Base-by-base conservation (phyloP, 2,797 vertebrate genomes). In the Hoplostethus mediterraneus region DNA sequence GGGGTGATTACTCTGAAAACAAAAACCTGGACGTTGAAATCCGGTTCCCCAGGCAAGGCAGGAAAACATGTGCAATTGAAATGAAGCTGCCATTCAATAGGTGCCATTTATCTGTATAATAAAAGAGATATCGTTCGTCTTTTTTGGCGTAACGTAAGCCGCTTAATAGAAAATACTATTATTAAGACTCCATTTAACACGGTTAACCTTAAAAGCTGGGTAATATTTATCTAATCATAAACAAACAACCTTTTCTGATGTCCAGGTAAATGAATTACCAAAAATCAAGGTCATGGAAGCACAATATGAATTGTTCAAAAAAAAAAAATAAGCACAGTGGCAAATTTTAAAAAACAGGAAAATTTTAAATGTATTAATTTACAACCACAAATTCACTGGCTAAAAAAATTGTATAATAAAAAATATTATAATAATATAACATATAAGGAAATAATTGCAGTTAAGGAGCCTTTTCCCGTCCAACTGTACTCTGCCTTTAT, bases 1-100 rank as follows among this genome's bases (percentile, higher is more conserved):
- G 82, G 79, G 86, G 89, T 76, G 88, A 90, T 90, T 90, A 89
- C 82, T 87, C 71, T 90, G 90, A 87, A 93, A 91, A 89, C 88
- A 90, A 90, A 92, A 91, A 87, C 88, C 83, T 80, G 82, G 63
- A 85, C 87, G 73, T 78, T 80, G 79, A 87, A 87, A 81, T 77
- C 71, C 61, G 84, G 75, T 71, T 81, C 75, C 71, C 73, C 4
- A 1, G 75, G 38, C 63, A 52, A 71, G 53, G 44, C 36, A 77
- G 71, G 79, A 56, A 77, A 82, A 79, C 70, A 54, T 60, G 83
- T 47, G 63, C 63, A 47, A 71, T 44, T 38, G 67, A 85, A 84
- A 80, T 42, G 42, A 69, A 75, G 67, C 75, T 62, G 77, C 77
- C 51, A 69, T 63, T 83, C 69, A 79, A 84, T 77, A 63, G 70